These are phyloP conservation scores for Oscheius sp. DNA, from an alignment of 1,140 invertebrate genomes.

Conservation along the genomic window DNA sequence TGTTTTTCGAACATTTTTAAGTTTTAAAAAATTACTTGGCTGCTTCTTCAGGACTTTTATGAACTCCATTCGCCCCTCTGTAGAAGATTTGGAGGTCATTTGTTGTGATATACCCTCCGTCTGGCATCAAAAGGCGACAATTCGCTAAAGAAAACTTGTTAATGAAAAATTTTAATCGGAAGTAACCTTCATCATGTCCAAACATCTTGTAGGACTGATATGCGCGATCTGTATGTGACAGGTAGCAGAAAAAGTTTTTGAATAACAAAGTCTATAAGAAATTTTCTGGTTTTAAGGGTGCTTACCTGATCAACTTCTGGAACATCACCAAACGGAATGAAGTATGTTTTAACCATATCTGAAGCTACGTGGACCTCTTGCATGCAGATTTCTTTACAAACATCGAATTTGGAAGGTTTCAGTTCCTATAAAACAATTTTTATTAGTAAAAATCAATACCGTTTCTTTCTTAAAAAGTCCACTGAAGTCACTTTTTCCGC, in stretches of 20 bases:
- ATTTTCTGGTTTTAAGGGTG: not conserved
- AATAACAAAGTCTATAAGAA: slow-evolving; percentile 23
- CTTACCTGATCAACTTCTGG: slow-evolving; percentile 18
- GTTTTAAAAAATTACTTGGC: slow-evolving; percentile 7
- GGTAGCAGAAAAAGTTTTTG: slow-evolving; percentile 37
- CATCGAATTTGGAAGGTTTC: slow-evolving; percentile 17
- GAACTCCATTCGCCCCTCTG: slow-evolving; percentile 20
- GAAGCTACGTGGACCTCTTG: slow-evolving; percentile 30
- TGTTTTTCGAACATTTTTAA: not conserved
- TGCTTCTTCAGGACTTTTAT: slow-evolving; percentile 18
- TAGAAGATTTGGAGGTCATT: slow-evolving; percentile 30
- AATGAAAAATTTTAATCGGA: not conserved
- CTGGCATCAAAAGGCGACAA: slow-evolving; percentile 17
- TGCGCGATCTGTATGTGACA: slow-evolving; percentile 31
- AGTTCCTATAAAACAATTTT: not conserved
- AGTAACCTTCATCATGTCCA: slow-evolving; percentile 19
- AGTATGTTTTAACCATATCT: slow-evolving; percentile 32
- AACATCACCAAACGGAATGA: slow-evolving; percentile 15
- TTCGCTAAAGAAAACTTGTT: not conserved
- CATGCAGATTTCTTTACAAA: slow-evolving; percentile 20
- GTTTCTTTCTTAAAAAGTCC: slow-evolving; percentile 17
- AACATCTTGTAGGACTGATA: slow-evolving; percentile 28
- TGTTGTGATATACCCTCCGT: slow-evolving; percentile 32
- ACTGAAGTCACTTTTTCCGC: slow-evolving; percentile 7
- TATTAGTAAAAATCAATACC: slow-evolving; percentile 7